These are phyloP conservation scores for Athene cunicularia DNA, from an alignment of 2,113 vertebrate genomes.

Conservation along the genomic window DNA sequence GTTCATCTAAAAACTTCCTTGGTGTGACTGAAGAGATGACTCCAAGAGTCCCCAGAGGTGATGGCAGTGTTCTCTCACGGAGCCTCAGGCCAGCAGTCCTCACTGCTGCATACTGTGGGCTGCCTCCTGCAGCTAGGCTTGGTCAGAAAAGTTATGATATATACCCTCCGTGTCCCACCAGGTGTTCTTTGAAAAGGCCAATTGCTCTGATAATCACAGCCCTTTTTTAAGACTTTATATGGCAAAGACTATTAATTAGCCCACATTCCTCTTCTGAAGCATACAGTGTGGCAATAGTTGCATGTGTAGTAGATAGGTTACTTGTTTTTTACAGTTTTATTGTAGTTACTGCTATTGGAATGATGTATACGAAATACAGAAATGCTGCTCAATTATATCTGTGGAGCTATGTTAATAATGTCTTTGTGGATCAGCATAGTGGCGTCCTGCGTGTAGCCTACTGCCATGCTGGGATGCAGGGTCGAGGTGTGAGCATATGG, in stretches of 20 bases:
- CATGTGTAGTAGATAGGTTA: not conserved
- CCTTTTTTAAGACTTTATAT: not conserved
- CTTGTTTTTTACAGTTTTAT: not conserved
- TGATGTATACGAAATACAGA: not conserved
- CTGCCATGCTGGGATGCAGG: not conserved
- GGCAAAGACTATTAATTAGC: not conserved
- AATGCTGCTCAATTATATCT: not conserved
- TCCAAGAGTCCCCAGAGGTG: too few species aligned
- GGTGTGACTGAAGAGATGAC: too few species aligned
- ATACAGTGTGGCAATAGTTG: not conserved
- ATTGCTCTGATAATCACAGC: not conserved
- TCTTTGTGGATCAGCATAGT: not conserved
- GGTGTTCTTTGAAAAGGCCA: not conserved
- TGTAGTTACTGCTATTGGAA: not conserved
- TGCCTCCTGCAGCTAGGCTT: not conserved
- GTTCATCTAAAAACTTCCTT: not conserved
- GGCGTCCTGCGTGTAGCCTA: not conserved
- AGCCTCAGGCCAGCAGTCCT: too few species aligned
- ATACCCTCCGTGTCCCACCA: accelerated
- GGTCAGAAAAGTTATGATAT: not conserved
- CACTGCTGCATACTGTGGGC: accelerated
- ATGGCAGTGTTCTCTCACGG: too few species aligned
- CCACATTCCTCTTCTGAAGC: not conserved
- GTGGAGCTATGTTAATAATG: not conserved
- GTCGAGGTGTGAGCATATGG: not conserved